phyloP scores from a whole-genome alignment of 2,888 invertebrate species.

The Pyrochroa serraticornis region DNA sequence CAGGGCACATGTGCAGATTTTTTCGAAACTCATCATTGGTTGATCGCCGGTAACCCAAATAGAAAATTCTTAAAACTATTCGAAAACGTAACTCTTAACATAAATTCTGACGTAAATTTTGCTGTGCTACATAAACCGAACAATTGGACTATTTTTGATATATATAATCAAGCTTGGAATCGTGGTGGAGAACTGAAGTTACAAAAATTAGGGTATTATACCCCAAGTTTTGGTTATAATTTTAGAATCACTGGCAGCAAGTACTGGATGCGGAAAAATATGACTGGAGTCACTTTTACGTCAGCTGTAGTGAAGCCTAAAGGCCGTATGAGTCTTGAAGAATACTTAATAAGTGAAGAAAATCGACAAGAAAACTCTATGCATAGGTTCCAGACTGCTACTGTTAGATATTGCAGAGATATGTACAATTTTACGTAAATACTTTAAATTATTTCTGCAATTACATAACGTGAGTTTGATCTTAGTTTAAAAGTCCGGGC shows the following conservation, averaged over 20 bases:
- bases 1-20: slow-evolving; percentile 28
- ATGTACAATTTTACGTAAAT: slow-evolving; percentile 70
- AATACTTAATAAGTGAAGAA: slow-evolving; percentile 62
- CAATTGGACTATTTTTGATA: slow-evolving; percentile 56
- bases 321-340: slow-evolving; percentile 48
- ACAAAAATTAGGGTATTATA: slow-evolving; percentile 61
- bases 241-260: slow-evolving; percentile 41
- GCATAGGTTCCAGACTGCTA: slow-evolving; percentile 68
- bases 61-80: slow-evolving; percentile 46
- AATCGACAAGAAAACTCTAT: slow-evolving; percentile 66
- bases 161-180: slow-evolving; percentile 64
- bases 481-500: slow-evolving; percentile 58
- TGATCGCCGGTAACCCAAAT: slow-evolving; percentile 49
- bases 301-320: slow-evolving; percentile 35
- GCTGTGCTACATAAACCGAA: slow-evolving; percentile 41
- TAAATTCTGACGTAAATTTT: slow-evolving; percentile 60
- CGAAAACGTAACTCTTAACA: slow-evolving; percentile 55
- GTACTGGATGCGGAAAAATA: slow-evolving; percentile 59
- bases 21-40: slow-evolving; percentile 54
- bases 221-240: slow-evolving; percentile 43
- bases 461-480: slow-evolving; percentile 17
- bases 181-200: slow-evolving; percentile 62
- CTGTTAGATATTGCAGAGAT: slow-evolving; percentile 65
- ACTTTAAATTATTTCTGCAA: no score
- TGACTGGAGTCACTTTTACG: slow-evolving; percentile 64